These are phyloP conservation scores for Tinea semifulvella DNA, from an alignment of 2,888 invertebrate species.

Conservation along the genomic window DNA sequence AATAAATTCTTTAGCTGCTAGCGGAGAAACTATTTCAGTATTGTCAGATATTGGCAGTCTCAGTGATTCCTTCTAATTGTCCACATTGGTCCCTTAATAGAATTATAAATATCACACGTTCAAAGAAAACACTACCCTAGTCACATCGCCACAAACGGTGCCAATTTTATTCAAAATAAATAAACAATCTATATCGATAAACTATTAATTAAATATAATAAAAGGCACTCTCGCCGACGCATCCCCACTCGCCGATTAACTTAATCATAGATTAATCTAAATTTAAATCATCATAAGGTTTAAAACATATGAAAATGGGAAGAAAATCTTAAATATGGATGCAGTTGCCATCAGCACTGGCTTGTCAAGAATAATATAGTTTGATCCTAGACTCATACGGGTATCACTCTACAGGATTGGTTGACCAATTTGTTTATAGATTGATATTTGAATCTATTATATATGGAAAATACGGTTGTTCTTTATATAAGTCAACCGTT, in stretches of 20 bases:
- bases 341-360: no score
- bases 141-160: conserved; percentile 49
- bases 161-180: conserved; percentile 64
- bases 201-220: conserved; percentile 62
- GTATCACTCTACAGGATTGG: no score
- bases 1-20: conserved; percentile 14
- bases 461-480: no score
- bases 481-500: no score
- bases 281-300: not conserved
- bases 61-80: conserved; percentile 63
- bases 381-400: no score
- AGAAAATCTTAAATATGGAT: no score
- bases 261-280: no score
- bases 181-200: conserved; percentile 63
- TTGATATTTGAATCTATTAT: no score
- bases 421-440: no score
- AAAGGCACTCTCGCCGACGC: conserved; percentile 64
- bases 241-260: no score
- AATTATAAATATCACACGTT: conserved; percentile 67
- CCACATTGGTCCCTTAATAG: conserved; percentile 66
- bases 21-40: no score
- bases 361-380: no score
- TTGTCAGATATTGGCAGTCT: conserved; percentile 44
- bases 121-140: conserved; percentile 60
- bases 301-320: not conserved